phyloP scores from a whole-genome alignment of 1,140 invertebrate species.

The Pomacea maculata region DNA sequence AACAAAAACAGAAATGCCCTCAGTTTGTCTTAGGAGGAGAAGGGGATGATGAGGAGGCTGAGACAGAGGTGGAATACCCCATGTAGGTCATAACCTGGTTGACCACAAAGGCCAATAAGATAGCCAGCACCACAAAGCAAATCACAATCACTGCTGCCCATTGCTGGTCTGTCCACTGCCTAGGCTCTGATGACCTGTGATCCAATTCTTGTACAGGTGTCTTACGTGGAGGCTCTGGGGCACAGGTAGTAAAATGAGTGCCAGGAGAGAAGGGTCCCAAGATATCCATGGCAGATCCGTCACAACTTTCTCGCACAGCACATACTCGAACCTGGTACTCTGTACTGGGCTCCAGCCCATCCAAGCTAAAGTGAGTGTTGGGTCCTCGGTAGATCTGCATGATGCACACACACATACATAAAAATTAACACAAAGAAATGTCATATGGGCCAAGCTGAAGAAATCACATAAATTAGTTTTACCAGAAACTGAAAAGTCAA shows the following conservation, averaged over 20 bases:
- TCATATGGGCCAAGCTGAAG: no score
- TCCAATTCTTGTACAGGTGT: constrained; percentile 22
- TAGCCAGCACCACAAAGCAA: constrained; percentile 72
- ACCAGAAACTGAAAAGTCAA: no score
- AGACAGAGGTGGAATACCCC: neutral
- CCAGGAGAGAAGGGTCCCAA: constrained; percentile 75
- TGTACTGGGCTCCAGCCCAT: constrained; percentile 74
- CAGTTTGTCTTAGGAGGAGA: constrained; percentile 9
- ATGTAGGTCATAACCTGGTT: constrained; percentile 66
- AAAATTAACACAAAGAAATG: no score
- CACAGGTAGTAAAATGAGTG: constrained; percentile 69
- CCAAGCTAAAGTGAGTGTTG: constrained; percentile 74
- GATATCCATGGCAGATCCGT: constrained; percentile 67
- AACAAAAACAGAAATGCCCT: neutral
- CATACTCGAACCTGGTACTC: constrained; percentile 80
- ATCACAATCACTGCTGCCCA: constrained; percentile 73
- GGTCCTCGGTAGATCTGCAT: constrained; percentile 76
- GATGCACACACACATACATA: no score
- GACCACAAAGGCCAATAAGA: constrained; percentile 72
- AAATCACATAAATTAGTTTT: no score
- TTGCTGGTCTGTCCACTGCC: constrained; percentile 73
- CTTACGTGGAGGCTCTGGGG: constrained; percentile 44
- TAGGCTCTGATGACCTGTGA: constrained; percentile 51
- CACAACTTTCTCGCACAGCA: constrained; percentile 72
- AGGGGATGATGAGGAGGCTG: neutral